phyloP scores from a whole-genome alignment of 92 coral and sea anemone species.

The Epizoanthus rinbou region DNA sequence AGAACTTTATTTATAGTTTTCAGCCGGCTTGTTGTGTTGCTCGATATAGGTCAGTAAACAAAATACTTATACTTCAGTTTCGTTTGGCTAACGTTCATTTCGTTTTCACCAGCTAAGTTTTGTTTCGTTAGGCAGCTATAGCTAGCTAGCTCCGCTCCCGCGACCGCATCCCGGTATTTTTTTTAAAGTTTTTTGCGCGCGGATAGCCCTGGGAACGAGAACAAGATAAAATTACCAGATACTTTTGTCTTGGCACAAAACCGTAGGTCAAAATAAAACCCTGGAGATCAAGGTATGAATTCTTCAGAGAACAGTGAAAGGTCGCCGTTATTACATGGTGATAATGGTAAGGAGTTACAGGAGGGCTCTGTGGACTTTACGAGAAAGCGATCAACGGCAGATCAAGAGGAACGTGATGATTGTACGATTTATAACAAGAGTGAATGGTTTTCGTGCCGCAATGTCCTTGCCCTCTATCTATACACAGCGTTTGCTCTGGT shows the following conservation, averaged over 20 bases:
- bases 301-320: not conserved
- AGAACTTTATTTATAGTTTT: too few relatives aligned
- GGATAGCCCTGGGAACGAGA: not conserved
- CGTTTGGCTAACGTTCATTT: too few relatives aligned
- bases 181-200: too few relatives aligned
- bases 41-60: too few relatives aligned
- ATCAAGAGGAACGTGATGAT: not conserved
- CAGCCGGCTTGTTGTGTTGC: too few relatives aligned
- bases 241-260: not conserved
- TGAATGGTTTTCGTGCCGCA: conserved; percentile 24
- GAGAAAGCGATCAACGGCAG: not conserved
- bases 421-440: not conserved
- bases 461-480: conserved; percentile 18
- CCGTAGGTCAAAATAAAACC: too few relatives aligned
- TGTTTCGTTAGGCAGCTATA: too few relatives aligned
- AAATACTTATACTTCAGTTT: too few relatives aligned
- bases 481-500: conserved; percentile 17
- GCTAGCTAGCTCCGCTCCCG: too few relatives aligned
- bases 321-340: conserved; percentile 9
- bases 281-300: not conserved
- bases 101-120: too few relatives aligned
- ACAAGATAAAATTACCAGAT: not conserved
- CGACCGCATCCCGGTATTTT: too few relatives aligned
- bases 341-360: not conserved
- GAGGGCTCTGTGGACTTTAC: not conserved